Base-by-base conservation (phyloP, 2,797 vertebrate genomes). In the Phoxinus dragarum region DNA sequence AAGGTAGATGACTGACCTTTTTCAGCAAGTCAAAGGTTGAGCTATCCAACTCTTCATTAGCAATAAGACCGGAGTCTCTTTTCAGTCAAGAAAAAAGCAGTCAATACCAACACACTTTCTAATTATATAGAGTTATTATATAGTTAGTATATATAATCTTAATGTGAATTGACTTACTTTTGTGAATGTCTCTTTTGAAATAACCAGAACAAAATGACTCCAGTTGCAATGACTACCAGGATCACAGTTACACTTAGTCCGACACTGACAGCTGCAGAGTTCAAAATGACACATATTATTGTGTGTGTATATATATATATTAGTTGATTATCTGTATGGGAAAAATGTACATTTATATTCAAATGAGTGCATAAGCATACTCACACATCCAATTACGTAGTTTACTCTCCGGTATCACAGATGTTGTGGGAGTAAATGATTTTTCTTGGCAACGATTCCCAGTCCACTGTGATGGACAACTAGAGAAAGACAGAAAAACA, bases 381-480 rank as follows among this genome's bases (percentile, higher is more conserved):
- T 52, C 31, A 77, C 59, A 36, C 2, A 75, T 68, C 21, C 38
- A 73, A 16, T 36, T 49, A 52, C 81, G 74, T 76, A 81, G 23
- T 66, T 64, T 67, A 80, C n/a, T 42, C 19, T 88, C 74, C 19
- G 69, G 17, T 17, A 61, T 87, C 27, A 80, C 52, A 34, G 68
- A 36, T 2, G 84, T 5, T 7, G 92, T 92, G 56, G 93, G 78
- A 67, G 87, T 86, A 8, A 89, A 52, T 3, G 91, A 91, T 14
- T 94, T 94, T 87, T 90, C 82, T 47, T 98, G 95, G 88, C 97
- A 98, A 64, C 96, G 95, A 88, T 96, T 98, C 90, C 97, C 97
- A 21, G 91, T 94, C 98, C 97, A 98, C 78, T 93, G 94, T 67
- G 92, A 90, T 71, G 31, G 27, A 93, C 97, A 99, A 81, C 98